Conservation (phyloP, 1,140 invertebrate genomes). For the Rhyacophila brunnea region DNA sequence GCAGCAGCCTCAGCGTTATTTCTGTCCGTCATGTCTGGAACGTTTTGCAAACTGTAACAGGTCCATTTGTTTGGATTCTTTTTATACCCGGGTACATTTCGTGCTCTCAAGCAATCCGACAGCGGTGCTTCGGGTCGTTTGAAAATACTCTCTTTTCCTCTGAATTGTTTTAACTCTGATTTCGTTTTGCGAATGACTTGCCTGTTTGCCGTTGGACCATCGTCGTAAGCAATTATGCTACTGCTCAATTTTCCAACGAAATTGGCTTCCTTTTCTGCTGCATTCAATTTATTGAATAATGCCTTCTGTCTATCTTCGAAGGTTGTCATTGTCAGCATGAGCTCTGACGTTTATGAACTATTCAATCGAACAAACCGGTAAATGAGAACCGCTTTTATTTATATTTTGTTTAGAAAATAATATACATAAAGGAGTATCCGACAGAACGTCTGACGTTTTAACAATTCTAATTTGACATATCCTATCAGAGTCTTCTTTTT, state of each 20-base stretch:
- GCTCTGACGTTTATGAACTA: no score
- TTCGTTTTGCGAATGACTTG: conserved; percentile 41
- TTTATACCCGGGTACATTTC: conserved; percentile 64
- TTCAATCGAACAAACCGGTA: no score
- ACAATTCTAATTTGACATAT: no score
- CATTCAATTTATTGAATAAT: conserved; percentile 55
- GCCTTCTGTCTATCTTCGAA: conserved; percentile 54
- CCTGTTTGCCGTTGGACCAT: conserved; percentile 44
- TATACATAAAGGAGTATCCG: no score
- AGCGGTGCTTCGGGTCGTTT: conserved; percentile 66
- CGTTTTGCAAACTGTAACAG: conserved; percentile 72
- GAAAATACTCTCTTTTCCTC: conserved; percentile 74
- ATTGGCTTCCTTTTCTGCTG: conserved; percentile 54
- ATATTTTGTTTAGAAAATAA: no score
- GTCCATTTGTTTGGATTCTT: conserved; percentile 76
- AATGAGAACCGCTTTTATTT: no score
- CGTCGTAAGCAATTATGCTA: conserved; percentile 11
- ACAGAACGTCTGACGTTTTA: no score
- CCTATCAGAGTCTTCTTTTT: no score
- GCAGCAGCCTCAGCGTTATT: conserved; percentile 71
- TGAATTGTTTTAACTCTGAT: conserved; percentile 57
- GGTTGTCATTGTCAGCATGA: conserved; percentile 47
- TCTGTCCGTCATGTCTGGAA: conserved; percentile 66
- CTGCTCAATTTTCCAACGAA: conserved; percentile 42
- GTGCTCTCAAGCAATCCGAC: conserved; percentile 52